phyloP scores from a whole-genome alignment of 2,113 vertebrate species.

The Scalopus aquaticus region DNA sequence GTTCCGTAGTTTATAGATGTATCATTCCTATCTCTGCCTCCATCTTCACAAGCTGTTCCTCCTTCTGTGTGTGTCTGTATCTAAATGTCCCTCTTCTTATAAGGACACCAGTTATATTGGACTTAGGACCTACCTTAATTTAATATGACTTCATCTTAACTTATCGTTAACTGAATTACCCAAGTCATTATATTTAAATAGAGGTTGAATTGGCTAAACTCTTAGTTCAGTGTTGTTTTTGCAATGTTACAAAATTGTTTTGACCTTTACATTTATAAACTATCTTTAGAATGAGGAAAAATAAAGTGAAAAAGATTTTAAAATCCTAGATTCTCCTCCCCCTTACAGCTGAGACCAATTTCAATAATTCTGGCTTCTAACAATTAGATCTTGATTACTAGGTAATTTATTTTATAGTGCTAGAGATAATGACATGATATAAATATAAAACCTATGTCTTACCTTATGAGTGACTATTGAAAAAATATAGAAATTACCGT shows the following conservation, averaged over 20 bases:
- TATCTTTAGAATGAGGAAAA: neutral
- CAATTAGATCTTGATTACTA: slow-evolving; percentile 27
- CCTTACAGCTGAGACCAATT: neutral
- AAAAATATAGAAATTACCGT: neutral
- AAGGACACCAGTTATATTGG: neutral
- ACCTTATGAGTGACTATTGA: slow-evolving; percentile 41
- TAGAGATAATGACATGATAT: slow-evolving; percentile 33
- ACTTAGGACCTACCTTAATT: neutral
- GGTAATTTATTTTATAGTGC: neutral
- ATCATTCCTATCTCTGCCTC: neutral
- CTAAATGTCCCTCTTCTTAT: neutral
- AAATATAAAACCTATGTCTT: slow-evolving; percentile 35
- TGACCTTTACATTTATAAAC: slow-evolving; percentile 1
- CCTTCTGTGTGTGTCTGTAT: neutral
- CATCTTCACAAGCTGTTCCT: neutral
- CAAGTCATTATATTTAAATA: neutral
- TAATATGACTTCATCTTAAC: neutral
- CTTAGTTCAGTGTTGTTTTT: neutral
- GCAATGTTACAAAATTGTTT: neutral
- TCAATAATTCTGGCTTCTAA: slow-evolving; percentile 26
- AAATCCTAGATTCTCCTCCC: neutral
- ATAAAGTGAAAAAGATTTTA: neutral
- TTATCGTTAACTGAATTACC: neutral
- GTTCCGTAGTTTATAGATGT: neutral
- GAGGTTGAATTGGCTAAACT: neutral